A percentile compares a stretch with the other conserved stretches of the same genome.
Conservation (phyloP, 2,797 vertebrate species). For the Mycteria americana region DNA sequence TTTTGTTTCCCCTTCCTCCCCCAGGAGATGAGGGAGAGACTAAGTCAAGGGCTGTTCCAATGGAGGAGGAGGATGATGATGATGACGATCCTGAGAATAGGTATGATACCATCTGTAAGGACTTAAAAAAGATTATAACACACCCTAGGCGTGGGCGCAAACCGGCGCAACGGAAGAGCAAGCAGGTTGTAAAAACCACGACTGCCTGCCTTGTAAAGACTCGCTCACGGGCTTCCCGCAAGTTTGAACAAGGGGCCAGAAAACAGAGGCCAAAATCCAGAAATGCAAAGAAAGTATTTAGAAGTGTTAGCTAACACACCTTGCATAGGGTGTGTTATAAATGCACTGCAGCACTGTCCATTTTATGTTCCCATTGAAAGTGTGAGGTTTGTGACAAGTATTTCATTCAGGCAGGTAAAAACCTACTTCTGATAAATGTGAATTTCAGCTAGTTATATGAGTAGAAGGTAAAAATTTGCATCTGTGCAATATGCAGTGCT, state of each 20-base stretch:
- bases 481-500: conserved; percentile 11
- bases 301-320: conserved; percentile 68
- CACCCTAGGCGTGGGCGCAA: conserved; percentile 79
- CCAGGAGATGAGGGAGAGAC: conserved; percentile 88
- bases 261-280: conserved; percentile 80
- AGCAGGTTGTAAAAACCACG: conserved; percentile 76
- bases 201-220: conserved; percentile 79
- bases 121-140: conserved; percentile 83
- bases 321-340: conserved; percentile 74
- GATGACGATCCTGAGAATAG: conserved; percentile 98
- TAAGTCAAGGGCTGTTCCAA: conserved; percentile 76
- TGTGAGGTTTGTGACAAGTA: conserved; percentile 25
- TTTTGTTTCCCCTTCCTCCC: neutral
- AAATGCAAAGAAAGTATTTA: conserved; percentile 70
- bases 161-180: conserved; percentile 72
- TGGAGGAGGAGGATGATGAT: conserved; percentile 82
- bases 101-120: conserved; percentile 86
- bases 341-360: conserved; percentile 38
- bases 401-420: conserved; percentile 8
- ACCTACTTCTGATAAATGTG: conserved; percentile 34
- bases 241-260: conserved; percentile 75
- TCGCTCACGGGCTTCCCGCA: conserved; percentile 77
- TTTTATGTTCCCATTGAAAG: conserved; percentile 28
- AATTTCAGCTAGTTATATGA: conserved; percentile 5
- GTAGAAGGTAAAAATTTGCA: neutral